Evolutionary conservation across 2,113 vertebrate genomes (phyloP).

Genomic region (Nymphicus hollandicus): DNA sequence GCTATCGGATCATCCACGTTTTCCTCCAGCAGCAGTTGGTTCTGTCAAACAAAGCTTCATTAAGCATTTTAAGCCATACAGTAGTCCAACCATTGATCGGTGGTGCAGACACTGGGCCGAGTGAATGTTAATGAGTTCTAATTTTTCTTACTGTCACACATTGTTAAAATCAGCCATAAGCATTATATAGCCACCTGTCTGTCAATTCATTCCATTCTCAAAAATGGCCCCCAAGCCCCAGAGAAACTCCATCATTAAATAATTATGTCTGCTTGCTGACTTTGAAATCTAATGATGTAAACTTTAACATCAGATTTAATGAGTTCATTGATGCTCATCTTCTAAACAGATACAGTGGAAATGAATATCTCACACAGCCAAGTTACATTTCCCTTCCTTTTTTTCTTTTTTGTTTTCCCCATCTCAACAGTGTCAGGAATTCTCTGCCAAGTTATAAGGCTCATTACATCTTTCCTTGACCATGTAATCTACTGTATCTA

Average conservation of each 20-base stretch:
- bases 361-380: not conserved
- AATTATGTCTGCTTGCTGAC: constrained; percentile 1
- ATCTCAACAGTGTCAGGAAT: not conserved
- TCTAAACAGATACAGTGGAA: not conserved
- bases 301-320: not conserved
- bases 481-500: not conserved
- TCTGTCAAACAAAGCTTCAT: constrained; percentile 40
- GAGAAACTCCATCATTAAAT: not conserved
- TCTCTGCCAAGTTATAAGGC: not conserved
- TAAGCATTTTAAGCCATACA: constrained; percentile 2
- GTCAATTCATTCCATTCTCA: not conserved
- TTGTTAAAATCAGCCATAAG: constrained; percentile 35
- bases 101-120: not conserved
- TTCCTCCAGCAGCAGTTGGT: not conserved
- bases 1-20: not conserved
- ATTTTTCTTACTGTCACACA: constrained; percentile 17
- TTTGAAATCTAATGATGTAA: not conserved
- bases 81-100: constrained; percentile 5
- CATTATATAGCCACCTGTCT: constrained; percentile 27
- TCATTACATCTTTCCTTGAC: not conserved
- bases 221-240: not conserved
- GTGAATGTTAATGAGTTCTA: constrained; percentile 37
- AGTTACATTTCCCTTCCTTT: not conserved
- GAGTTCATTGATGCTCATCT: not conserved
- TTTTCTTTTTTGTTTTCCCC: not conserved